Evolutionary conservation across 2,888 invertebrate genomes (phyloP).

Genomic region (Chloroclysta siterata): DNA sequence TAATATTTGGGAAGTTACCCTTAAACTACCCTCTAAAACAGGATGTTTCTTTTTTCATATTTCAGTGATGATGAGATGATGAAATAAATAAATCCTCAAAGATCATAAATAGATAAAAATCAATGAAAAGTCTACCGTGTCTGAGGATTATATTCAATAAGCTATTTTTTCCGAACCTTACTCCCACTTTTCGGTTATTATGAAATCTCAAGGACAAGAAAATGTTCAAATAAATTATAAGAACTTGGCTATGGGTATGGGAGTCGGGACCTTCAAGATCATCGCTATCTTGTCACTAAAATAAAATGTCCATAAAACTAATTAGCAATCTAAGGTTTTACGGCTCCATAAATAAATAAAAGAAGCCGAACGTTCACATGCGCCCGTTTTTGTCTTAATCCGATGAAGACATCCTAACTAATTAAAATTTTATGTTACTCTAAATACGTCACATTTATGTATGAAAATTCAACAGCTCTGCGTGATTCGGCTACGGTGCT

Average conservation of each 20-base stretch:
- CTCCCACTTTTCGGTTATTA: too few species aligned
- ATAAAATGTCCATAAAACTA: constrained; percentile 75
- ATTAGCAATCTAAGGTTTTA: constrained; percentile 80
- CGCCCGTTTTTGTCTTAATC: constrained; percentile 65
- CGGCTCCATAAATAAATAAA: constrained; percentile 76
- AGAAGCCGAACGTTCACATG: constrained; percentile 61
- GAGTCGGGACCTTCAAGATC: constrained; percentile 41
- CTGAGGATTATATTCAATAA: too few species aligned
- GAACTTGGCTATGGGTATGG: not conserved
- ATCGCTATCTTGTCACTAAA: constrained; percentile 58
- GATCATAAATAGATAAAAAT: too few species aligned
- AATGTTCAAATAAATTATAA: not conserved
- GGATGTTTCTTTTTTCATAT: too few species aligned
- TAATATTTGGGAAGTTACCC: too few species aligned
- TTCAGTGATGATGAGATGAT: too few species aligned
- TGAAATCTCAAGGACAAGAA: not conserved
- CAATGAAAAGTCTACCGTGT: too few species aligned
- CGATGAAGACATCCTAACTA: constrained; percentile 67
- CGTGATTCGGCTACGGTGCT: constrained; percentile 24
- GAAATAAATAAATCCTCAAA: too few species aligned
- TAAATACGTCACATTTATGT: constrained; percentile 62
- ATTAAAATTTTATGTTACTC: constrained; percentile 62
- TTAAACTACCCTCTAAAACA: too few species aligned
- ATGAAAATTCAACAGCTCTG: constrained; percentile 44
- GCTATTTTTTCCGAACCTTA: too few species aligned